Conservation (phyloP, 2,797 vertebrate species). For the Paramormyrops hopkinsi region DNA sequence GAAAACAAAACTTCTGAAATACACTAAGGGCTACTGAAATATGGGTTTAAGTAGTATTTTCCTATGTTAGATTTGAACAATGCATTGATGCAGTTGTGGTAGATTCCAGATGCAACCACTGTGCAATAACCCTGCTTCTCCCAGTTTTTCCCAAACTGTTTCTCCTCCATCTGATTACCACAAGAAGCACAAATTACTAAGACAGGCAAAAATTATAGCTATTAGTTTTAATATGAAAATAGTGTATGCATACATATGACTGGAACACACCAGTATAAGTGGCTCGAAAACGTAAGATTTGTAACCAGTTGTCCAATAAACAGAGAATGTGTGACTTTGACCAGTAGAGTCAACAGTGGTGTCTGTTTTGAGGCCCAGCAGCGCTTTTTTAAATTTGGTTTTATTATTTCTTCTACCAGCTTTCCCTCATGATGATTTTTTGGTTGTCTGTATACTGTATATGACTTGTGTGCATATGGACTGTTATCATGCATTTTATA, state of each 20-base stretch:
- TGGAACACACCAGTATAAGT: background rate
- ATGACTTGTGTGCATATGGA: background rate
- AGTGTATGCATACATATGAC: background rate
- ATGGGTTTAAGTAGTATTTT: background rate
- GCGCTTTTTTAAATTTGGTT: background rate
- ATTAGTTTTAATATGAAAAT: background rate
- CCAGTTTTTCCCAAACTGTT: background rate
- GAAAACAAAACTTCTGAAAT: background rate
- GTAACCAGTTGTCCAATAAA: background rate
- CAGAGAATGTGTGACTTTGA: background rate
- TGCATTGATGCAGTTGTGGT: background rate
- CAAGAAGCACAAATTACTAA: background rate
- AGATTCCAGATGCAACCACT: background rate
- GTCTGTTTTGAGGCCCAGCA: background rate
- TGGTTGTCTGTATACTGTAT: background rate
- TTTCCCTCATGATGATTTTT: background rate
- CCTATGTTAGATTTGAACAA: background rate
- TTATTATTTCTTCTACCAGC: background rate
- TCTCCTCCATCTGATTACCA: background rate
- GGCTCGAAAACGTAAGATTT: background rate
- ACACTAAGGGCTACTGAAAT: background rate
- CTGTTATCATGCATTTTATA: background rate
- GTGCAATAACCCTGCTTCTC: background rate
- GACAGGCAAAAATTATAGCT: background rate
- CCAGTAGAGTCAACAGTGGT: background rate